A percentile compares a stretch with the other conserved stretches of the same genome.
phyloP scores from a whole-genome alignment of 2,888 invertebrate species.

The Erynnis tages region DNA sequence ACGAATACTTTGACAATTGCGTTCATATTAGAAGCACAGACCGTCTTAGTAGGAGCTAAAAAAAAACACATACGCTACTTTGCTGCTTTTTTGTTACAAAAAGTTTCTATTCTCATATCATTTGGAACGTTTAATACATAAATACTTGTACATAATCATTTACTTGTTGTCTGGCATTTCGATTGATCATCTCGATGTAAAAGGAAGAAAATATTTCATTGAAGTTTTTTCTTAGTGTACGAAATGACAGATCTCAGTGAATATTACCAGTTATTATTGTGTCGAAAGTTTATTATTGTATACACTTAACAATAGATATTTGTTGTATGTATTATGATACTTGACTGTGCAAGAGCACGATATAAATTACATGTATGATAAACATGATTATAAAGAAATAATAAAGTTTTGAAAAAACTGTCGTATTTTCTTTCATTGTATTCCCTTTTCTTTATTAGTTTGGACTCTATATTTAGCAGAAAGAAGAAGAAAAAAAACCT shows the following conservation, averaged over 20 bases:
- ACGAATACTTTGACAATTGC: too few species aligned
- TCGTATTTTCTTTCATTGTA: conserved; percentile 41
- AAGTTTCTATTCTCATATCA: too few species aligned
- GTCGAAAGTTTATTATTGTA: conserved; percentile 79
- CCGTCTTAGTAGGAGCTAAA: too few species aligned
- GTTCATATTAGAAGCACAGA: too few species aligned
- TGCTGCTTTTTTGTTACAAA: too few species aligned
- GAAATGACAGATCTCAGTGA: conserved; percentile 61
- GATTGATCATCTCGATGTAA: conserved; percentile 51
- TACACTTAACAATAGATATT: conserved; percentile 76
- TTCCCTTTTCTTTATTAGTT: background rate
- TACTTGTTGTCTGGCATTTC: conserved; percentile 48
- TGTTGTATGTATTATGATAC: conserved; percentile 76
- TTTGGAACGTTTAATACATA: too few species aligned
- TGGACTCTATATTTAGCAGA: too few species aligned
- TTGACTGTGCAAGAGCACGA: conserved; percentile 59
- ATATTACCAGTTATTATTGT: conserved; percentile 78
- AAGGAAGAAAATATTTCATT: conserved; percentile 40
- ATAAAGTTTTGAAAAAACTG: conserved; percentile 75
- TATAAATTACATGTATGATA: conserved; percentile 77
- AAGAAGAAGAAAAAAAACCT: too few species aligned
- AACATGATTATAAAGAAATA: conserved; percentile 76
- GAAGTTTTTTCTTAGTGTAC: conserved; percentile 59
- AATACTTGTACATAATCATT: conserved; percentile 54
- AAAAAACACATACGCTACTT: too few species aligned